Evolutionary conservation across 1,140 invertebrate species (phyloP).

Genomic region (Drosophila parabipectinata): DNA sequence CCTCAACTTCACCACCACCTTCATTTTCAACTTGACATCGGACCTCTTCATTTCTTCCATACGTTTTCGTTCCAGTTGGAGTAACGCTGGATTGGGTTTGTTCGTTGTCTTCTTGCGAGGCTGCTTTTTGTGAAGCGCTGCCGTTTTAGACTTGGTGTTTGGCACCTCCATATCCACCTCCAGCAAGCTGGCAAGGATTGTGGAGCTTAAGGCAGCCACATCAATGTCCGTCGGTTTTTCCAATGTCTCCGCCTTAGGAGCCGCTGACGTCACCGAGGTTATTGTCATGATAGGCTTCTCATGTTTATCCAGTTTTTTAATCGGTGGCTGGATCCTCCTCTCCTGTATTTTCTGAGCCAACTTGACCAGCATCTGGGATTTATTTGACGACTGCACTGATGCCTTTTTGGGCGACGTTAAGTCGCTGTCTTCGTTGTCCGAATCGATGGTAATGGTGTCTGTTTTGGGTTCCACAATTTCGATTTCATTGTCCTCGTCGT

Average conservation of each 20-base stretch:
- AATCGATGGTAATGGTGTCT: constrained; percentile 81
- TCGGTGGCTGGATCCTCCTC: not conserved
- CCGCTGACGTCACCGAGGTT: constrained; percentile 54
- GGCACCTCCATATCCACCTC: constrained; percentile 70
- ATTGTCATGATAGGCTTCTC: constrained; percentile 39
- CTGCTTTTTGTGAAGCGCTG: constrained; percentile 63
- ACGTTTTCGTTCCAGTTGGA: constrained; percentile 71
- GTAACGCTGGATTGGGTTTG: constrained; percentile 76
- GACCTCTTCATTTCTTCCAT: constrained; percentile 69
- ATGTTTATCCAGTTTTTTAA: not conserved
- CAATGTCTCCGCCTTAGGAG: not conserved
- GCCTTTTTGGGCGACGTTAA: constrained; percentile 8
- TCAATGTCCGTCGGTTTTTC: constrained; percentile 43
- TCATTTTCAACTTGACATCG: constrained; percentile 75
- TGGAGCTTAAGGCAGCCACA: constrained; percentile 68
- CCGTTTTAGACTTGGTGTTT: constrained; percentile 38
- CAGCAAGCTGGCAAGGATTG: constrained; percentile 72
- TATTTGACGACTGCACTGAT: not conserved
- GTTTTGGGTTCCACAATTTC: constrained; percentile 83
- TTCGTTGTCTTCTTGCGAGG: constrained; percentile 79
- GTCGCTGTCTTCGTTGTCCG: constrained; percentile 77
- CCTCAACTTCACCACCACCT: constrained; percentile 54
- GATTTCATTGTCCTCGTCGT: constrained; percentile 83
- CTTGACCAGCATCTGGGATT: constrained; percentile 1
- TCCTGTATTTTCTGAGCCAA: not conserved